These are phyloP conservation scores for Lipophrys pholis DNA, from an alignment of 2,113 vertebrate species.

Conservation along the genomic window DNA sequence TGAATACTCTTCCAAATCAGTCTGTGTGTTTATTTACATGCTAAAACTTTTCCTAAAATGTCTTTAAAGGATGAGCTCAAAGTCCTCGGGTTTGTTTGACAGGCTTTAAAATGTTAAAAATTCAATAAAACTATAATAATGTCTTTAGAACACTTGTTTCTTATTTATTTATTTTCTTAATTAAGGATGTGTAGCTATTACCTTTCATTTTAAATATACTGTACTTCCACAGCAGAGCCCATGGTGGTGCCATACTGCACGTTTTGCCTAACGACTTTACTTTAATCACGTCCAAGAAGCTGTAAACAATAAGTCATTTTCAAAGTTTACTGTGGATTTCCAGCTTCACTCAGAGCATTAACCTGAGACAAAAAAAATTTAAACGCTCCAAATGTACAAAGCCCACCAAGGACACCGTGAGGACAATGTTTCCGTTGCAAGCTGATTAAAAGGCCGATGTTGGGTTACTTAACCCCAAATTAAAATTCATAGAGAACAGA, in stretches of 20 bases:
- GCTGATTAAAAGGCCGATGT: slow-evolving; percentile 7
- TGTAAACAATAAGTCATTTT: background rate
- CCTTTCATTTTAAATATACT: slow-evolving; percentile 15
- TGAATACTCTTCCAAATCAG: no score
- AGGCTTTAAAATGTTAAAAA: slow-evolving; percentile 15
- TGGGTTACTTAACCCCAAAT: slow-evolving; percentile 8
- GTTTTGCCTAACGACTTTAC: background rate
- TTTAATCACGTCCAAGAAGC: background rate
- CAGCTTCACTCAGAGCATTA: background rate
- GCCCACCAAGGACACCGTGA: background rate
- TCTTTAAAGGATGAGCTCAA: no score
- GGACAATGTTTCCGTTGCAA: background rate
- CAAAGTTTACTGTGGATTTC: background rate
- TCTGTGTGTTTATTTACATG: no score
- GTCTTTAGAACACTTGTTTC: background rate
- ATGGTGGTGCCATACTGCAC: background rate
- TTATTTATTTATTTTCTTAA: slow-evolving; percentile 8
- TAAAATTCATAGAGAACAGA: background rate
- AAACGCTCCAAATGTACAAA: background rate
- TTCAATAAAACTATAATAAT: slow-evolving; percentile 9
- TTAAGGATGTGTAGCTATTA: background rate
- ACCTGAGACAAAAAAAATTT: background rate
- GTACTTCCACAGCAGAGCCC: background rate
- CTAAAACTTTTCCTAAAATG: no score
- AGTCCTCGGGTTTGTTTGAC: background rate